Evolutionary conservation across 2,888 invertebrate species (phyloP).

Genomic region (Caenorhabditis panamensis): DNA sequence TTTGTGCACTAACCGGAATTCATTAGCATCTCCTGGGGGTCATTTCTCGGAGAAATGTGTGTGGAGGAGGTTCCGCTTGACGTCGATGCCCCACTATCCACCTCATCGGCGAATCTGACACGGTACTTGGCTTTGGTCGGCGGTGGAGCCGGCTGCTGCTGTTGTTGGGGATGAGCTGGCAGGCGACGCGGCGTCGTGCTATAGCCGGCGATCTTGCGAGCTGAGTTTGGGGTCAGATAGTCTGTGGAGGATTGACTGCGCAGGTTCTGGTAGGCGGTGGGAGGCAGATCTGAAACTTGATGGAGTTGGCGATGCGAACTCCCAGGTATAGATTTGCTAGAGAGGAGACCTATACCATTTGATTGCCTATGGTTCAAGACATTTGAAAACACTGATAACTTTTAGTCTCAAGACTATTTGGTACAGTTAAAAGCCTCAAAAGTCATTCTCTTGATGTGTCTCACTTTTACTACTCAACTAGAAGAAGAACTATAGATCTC

Average conservation of each 20-base stretch:
- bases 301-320: too few species aligned
- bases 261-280: slow-evolving; percentile 42
- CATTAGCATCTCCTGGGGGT: slow-evolving; percentile 55
- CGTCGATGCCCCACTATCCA: slow-evolving; percentile 70
- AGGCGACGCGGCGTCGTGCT: slow-evolving; percentile 64
- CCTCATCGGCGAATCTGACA: slow-evolving; percentile 75
- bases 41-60: slow-evolving; percentile 59
- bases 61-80: slow-evolving; percentile 67
- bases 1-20: slow-evolving; percentile 34
- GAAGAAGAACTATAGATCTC: too few species aligned
- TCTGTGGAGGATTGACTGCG: slow-evolving; percentile 62
- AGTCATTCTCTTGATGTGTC: too few species aligned
- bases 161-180: slow-evolving; percentile 62
- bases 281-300: slow-evolving; percentile 29
- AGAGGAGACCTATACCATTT: too few species aligned
- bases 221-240: slow-evolving; percentile 74
- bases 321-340: too few species aligned
- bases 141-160: slow-evolving; percentile 31
- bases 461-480: too few species aligned
- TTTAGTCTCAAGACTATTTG: too few species aligned
- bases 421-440: too few species aligned
- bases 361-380: too few species aligned
- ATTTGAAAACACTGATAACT: too few species aligned
- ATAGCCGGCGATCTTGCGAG: slow-evolving; percentile 63
- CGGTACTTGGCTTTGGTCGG: slow-evolving; percentile 66